A percentile compares a stretch with the other conserved stretches of the same genome.
Conservation (phyloP, 2,113 vertebrate genomes). For the Pongo pygmaeus region DNA sequence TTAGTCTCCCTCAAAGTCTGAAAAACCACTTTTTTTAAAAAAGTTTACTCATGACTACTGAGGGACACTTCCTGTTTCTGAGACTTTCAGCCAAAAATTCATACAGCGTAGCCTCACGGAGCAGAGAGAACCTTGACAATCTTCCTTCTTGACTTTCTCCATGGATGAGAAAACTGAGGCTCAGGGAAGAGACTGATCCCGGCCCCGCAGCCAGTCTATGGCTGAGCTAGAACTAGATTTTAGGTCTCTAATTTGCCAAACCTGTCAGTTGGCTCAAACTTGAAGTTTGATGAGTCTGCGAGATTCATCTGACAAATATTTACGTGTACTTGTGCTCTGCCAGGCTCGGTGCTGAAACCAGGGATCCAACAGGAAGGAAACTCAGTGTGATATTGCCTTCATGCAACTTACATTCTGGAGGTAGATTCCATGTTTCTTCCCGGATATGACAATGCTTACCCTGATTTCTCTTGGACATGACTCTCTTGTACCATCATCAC, state of each 20-base stretch:
- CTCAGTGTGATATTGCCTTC: neutral
- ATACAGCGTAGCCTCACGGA: neutral
- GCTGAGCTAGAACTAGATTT: neutral
- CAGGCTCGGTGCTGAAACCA: neutral
- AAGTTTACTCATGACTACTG: neutral
- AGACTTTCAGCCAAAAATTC: conserved; percentile 37
- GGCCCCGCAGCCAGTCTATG: neutral
- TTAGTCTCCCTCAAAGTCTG: conserved; percentile 26
- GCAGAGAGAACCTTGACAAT: neutral
- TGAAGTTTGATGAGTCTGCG: neutral
- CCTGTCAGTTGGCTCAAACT: neutral
- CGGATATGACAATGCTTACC: neutral
- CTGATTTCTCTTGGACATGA: neutral
- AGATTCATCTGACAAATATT: neutral
- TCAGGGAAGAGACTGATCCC: neutral
- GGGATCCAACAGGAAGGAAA: neutral
- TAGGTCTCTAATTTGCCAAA: neutral
- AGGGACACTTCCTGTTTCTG: neutral
- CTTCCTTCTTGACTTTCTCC: neutral
- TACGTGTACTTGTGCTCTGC: neutral
- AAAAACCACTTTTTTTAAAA: neutral
- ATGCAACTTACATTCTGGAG: neutral
- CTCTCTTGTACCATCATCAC: neutral
- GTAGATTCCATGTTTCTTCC: neutral
- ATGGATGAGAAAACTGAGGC: neutral